These are phyloP conservation scores for Glaucomys volans DNA, from an alignment of 2,113 vertebrate species.

Conservation along the genomic window DNA sequence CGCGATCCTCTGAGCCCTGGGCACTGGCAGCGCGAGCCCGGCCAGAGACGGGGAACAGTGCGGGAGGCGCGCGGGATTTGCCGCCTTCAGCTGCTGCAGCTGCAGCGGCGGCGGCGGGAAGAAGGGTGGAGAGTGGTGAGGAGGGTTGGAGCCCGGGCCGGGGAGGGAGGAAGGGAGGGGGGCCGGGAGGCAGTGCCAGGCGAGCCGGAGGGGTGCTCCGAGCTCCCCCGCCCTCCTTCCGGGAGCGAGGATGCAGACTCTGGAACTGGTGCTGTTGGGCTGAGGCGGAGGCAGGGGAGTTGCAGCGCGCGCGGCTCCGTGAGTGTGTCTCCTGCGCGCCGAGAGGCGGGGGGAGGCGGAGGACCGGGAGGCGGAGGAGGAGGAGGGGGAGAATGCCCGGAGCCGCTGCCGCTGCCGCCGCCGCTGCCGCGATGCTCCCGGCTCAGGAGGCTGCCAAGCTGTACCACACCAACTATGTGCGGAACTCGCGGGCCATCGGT, in stretches of 20 bases:
- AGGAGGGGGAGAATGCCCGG: slow-evolving; percentile 76
- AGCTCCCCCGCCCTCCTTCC: slow-evolving; percentile 78
- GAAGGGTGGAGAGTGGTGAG: slow-evolving; percentile 47
- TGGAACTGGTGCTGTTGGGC: slow-evolving; percentile 75
- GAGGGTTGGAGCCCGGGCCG: slow-evolving; percentile 40
- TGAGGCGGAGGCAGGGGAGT: slow-evolving; percentile 82
- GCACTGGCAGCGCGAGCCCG: background rate
- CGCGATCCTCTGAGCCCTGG: background rate
- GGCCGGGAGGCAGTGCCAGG: slow-evolving; percentile 57
- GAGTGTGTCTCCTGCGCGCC: slow-evolving; percentile 75
- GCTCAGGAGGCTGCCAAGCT: slow-evolving; percentile 96
- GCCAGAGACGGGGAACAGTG: background rate
- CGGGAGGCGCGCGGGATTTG: slow-evolving; percentile 21
- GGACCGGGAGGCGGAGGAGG: slow-evolving; percentile 57
- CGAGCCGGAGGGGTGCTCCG: slow-evolving; percentile 67
- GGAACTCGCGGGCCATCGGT: slow-evolving; percentile 97
- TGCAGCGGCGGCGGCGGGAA: slow-evolving; percentile 58
- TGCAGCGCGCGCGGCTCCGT: slow-evolving; percentile 69
- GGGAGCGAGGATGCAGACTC: slow-evolving; percentile 79
- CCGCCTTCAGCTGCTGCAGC: slow-evolving; percentile 60
- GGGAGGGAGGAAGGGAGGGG: slow-evolving; percentile 20
- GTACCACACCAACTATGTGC: slow-evolving; percentile 97
- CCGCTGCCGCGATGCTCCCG: slow-evolving; percentile 93
- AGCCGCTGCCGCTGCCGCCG: slow-evolving; percentile 85
- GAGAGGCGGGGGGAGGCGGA: slow-evolving; percentile 69